A percentile compares a stretch with the other conserved stretches of the same genome.
Evolutionary conservation across 2,113 vertebrate genomes (phyloP).

Genomic region (Gavia stellata): DNA sequence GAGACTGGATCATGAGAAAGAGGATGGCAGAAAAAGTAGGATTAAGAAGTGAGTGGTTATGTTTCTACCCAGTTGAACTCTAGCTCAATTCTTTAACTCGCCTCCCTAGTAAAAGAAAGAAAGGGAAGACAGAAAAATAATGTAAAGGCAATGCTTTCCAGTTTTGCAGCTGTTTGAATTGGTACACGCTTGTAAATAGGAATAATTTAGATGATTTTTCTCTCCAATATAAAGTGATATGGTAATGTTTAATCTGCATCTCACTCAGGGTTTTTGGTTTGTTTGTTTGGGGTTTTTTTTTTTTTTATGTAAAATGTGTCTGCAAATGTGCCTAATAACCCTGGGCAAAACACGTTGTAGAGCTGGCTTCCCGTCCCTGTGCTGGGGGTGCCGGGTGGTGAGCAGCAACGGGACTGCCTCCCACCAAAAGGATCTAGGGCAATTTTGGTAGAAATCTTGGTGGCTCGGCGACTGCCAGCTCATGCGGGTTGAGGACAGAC

Average conservation of each 20-base stretch:
- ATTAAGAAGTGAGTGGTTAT: neutral
- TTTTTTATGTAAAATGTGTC: neutral
- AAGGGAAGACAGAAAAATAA: neutral
- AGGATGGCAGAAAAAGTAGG: neutral
- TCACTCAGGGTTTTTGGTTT: neutral
- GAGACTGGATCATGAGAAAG: neutral
- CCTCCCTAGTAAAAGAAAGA: neutral
- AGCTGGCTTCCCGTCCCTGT: neutral
- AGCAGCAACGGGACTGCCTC: neutral
- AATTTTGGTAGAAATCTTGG: neutral
- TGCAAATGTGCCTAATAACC: neutral
- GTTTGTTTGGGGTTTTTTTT: neutral
- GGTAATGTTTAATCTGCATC: neutral
- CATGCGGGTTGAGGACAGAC: neutral
- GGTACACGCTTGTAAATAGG: neutral
- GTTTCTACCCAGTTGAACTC: neutral
- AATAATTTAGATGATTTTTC: neutral
- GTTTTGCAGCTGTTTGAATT: neutral
- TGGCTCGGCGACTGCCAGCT: rapidly evolving
- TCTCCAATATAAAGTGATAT: neutral
- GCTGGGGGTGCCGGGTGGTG: neutral
- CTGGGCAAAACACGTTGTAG: neutral
- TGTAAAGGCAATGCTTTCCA: neutral
- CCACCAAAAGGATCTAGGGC: neutral
- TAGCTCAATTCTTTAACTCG: neutral